Percentiles rank a stretch among this genome's conserved stretches.
phyloP scores from a whole-genome alignment of 2,113 vertebrate genomes.

The Zootoca vivipara region DNA sequence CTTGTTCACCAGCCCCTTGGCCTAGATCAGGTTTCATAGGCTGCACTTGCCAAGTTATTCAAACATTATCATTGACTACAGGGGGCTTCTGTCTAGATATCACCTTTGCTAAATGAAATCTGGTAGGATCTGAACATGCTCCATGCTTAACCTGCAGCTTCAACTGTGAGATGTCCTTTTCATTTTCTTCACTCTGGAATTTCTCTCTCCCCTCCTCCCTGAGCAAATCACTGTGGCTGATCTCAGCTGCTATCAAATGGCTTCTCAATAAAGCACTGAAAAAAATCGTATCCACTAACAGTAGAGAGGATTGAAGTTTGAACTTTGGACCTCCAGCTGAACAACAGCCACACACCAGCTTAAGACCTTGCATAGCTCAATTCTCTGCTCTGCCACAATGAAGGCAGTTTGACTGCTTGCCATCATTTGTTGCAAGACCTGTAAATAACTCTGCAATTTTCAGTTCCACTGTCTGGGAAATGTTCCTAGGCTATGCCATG shows the following conservation, averaged over 20 bases:
- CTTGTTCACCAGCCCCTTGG: constrained; percentile 27
- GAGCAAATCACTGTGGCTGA: background rate
- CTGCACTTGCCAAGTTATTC: background rate
- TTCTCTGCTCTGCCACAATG: accelerated
- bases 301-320: background rate
- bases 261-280: no score
- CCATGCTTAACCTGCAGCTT: background rate
- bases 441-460: background rate
- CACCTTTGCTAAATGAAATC: constrained; percentile 1
- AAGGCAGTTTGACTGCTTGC: background rate
- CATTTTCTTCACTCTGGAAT: background rate
- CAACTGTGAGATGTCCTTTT: background rate
- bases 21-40: background rate
- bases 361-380: background rate
- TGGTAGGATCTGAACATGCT: accelerated
- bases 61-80: background rate
- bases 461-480: background rate
- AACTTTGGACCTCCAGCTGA: background rate
- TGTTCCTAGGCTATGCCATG: background rate
- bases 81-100: constrained; percentile 27
- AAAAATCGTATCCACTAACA: background rate
- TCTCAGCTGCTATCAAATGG: accelerated
- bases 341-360: background rate
- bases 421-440: accelerated
- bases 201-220: background rate